Percentiles rank a stretch among this genome's conserved stretches.
These are phyloP conservation scores for Achatina immaculata DNA, from an alignment of 1,140 invertebrate genomes.

Conservation along the genomic window DNA sequence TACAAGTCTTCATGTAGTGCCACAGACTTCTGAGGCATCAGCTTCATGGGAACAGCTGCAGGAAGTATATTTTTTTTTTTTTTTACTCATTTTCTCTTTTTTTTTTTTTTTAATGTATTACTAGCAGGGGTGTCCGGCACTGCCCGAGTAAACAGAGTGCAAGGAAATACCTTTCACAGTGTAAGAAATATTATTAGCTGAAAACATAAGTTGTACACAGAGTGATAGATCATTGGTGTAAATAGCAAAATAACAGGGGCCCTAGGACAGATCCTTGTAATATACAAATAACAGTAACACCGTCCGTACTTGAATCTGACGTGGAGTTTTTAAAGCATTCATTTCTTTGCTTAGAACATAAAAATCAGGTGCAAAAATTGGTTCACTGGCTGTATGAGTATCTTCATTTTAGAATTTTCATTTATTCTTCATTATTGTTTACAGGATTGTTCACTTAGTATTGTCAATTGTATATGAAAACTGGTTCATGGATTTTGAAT, in stretches of 20 bases:
- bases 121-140: neutral
- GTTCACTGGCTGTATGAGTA: too few species aligned
- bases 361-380: too few species aligned
- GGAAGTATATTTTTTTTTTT: neutral
- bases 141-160: too few species aligned
- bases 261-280: neutral
- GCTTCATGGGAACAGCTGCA: constrained; percentile 26
- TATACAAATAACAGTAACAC: neutral
- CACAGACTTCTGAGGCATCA: constrained; percentile 6
- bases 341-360: neutral
- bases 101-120: neutral
- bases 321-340: neutral
- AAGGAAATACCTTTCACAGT: too few species aligned
- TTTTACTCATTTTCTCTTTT: neutral
- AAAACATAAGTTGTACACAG: too few species aligned
- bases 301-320: neutral
- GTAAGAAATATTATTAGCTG: too few species aligned
- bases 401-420: too few species aligned
- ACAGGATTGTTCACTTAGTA: too few species aligned
- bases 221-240: too few species aligned
- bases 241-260: neutral
- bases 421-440: too few species aligned
- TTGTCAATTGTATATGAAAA: too few species aligned
- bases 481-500: too few species aligned
- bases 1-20: neutral